phyloP scores from a whole-genome alignment of 2,797 vertebrate genomes.

The Acipenser oxyrinchus region DNA sequence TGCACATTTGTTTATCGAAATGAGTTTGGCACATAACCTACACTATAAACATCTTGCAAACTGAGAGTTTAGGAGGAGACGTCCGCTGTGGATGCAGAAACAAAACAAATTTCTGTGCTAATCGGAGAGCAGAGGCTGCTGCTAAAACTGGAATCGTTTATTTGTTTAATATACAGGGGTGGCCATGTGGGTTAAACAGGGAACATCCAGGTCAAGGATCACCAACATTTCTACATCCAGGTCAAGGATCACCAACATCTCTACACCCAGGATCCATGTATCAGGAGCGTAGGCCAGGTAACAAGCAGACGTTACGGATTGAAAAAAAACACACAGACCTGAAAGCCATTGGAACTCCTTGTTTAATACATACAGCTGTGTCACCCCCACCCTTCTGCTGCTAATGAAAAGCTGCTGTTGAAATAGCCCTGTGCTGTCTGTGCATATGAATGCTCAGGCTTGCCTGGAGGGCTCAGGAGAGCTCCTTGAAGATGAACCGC shows the following conservation, averaged over 20 bases:
- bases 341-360: neutral
- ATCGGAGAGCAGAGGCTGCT: too few relatives aligned
- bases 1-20: too few relatives aligned
- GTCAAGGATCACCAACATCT: neutral
- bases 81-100: too few relatives aligned
- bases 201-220: neutral
- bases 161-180: constrained; percentile 10
- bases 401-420: neutral
- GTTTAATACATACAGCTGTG: neutral
- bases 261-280: neutral
- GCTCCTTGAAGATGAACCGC: too few relatives aligned
- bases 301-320: neutral
- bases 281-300: neutral
- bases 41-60: too few relatives aligned
- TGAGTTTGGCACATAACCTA: too few relatives aligned
- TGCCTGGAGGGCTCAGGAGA: too few relatives aligned
- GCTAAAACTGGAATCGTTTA: neutral
- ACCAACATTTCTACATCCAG: neutral
- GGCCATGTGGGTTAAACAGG: neutral
- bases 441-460: neutral
- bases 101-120: too few relatives aligned
- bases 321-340: neutral
- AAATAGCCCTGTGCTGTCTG: neutral
- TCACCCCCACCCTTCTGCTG: neutral
- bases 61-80: too few relatives aligned